Evolutionary conservation across 2,113 vertebrate genomes (phyloP).

Genomic region (Ariopsis seemanni): DNA sequence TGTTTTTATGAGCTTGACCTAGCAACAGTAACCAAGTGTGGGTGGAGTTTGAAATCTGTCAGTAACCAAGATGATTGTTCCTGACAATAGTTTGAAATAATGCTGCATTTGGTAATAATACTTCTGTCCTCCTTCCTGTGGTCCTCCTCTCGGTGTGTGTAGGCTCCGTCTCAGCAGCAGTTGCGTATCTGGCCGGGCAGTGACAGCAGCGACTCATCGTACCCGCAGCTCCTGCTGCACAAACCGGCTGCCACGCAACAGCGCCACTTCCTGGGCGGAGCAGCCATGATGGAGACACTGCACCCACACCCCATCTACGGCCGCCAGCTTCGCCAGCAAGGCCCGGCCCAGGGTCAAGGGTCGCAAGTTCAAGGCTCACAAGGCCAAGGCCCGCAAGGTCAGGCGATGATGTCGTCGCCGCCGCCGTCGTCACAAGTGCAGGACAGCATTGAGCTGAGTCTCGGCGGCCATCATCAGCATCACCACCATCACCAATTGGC

Average conservation of each 20-base stretch:
- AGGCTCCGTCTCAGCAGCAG: conserved; percentile 86
- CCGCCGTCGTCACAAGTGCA: conserved; percentile 76
- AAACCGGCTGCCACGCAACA: conserved; percentile 85
- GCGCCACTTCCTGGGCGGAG: conserved; percentile 75
- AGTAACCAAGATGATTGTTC: neutral
- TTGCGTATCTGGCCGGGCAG: conserved; percentile 86
- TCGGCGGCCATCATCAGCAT: conserved; percentile 81
- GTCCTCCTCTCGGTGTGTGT: neutral
- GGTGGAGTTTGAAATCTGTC: neutral
- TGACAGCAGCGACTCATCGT: conserved; percentile 76
- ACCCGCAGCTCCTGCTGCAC: conserved; percentile 86
- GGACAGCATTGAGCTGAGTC: conserved; percentile 84
- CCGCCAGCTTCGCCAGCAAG: conserved; percentile 65
- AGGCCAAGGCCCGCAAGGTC: conserved; percentile 62
- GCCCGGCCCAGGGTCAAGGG: conserved; percentile 71
- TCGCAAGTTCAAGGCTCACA: conserved; percentile 69
- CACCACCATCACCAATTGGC: conserved; percentile 81
- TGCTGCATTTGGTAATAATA: neutral
- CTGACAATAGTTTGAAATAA: neutral
- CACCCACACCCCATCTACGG: conserved; percentile 82
- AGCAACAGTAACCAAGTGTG: neutral
- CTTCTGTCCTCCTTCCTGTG: neutral
- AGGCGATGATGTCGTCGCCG: conserved; percentile 63
- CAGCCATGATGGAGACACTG: conserved; percentile 71
- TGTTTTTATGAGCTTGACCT: neutral